These are phyloP conservation scores for Euzophera pinguis DNA, from an alignment of 2,888 invertebrate genomes.

Conservation along the genomic window DNA sequence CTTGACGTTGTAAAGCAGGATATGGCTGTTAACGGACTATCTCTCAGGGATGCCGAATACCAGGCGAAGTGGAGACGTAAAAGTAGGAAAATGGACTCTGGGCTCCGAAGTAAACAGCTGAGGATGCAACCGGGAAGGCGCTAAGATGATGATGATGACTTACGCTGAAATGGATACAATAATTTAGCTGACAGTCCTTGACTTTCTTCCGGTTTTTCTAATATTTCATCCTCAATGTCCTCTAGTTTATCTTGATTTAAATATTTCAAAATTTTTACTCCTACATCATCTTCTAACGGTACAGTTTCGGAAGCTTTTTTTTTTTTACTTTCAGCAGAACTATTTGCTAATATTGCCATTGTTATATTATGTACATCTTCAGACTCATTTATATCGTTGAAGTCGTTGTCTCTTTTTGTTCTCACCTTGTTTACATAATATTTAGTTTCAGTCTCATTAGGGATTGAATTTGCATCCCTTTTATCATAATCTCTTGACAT, in stretches of 20 bases:
- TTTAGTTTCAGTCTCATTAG: too few species aligned
- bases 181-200: neutral
- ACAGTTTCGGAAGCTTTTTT: too few species aligned
- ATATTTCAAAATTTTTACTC: neutral
- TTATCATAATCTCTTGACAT: neutral
- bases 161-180: neutral
- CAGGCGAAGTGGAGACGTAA: too few species aligned
- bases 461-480: neutral
- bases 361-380: neutral
- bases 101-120: too few species aligned
- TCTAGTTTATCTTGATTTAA: neutral
- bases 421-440: neutral
- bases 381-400: neutral
- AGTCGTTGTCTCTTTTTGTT: neutral
- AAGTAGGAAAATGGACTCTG: too few species aligned
- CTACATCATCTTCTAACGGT: neutral
- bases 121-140: too few species aligned
- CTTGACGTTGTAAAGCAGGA: too few species aligned
- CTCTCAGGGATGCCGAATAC: too few species aligned
- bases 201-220: neutral
- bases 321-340: neutral
- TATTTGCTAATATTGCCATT: neutral
- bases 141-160: too few species aligned
- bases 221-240: neutral
- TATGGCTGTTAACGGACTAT: too few species aligned